These are phyloP conservation scores for Eustalomyia histrio DNA, from an alignment of 2,888 invertebrate species.

Conservation along the genomic window DNA sequence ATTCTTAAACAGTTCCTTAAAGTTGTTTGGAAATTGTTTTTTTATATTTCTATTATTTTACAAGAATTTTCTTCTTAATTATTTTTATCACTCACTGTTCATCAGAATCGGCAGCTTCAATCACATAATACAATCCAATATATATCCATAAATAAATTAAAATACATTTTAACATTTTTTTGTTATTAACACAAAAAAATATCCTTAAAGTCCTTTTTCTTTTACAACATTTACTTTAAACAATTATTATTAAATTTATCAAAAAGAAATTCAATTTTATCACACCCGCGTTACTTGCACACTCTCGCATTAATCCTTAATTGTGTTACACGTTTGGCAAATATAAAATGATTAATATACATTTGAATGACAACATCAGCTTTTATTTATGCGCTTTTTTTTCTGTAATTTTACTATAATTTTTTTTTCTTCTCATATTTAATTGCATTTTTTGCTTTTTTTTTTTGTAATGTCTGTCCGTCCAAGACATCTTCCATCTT, in stretches of 20 bases:
- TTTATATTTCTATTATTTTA: too few relatives aligned
- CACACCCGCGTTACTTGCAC: neutral
- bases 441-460: too few relatives aligned
- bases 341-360: slow-evolving; percentile 64
- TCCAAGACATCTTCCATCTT: neutral
- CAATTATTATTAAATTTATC: slow-evolving; percentile 4
- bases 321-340: slow-evolving; percentile 60
- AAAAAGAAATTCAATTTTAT: neutral
- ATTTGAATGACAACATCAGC: slow-evolving; percentile 65
- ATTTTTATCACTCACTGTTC: slow-evolving; percentile 70
- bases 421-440: neutral
- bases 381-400: slow-evolving; percentile 59
- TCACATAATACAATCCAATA: slow-evolving; percentile 56
- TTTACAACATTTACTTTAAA: slow-evolving; percentile 1
- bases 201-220: slow-evolving; percentile 15
- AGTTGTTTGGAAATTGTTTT: too few relatives aligned
- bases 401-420: neutral
- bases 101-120: slow-evolving; percentile 69
- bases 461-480: neutral
- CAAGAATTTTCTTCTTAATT: too few relatives aligned
- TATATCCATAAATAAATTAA: slow-evolving; percentile 63
- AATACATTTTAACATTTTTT: slow-evolving; percentile 57
- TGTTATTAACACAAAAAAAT: neutral
- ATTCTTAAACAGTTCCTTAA: too few relatives aligned
- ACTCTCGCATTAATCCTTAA: neutral